Evolutionary conservation across 2,888 invertebrate genomes (phyloP).

Genomic region (Eristalis arbustorum): DNA sequence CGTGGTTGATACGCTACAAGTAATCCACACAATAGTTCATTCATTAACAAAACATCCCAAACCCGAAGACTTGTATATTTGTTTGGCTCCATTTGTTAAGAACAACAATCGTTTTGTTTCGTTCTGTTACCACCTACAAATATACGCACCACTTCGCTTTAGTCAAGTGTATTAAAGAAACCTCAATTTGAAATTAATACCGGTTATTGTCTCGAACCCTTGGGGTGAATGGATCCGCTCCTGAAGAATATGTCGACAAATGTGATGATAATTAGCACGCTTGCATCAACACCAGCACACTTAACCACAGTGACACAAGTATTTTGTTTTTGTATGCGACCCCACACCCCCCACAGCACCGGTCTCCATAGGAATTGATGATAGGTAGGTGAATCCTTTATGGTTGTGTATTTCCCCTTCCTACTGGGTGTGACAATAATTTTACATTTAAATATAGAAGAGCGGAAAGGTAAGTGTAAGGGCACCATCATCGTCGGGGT

Average conservation of each 20-base stretch:
- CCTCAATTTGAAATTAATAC: neutral
- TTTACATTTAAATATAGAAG: constrained; percentile 48
- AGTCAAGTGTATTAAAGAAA: neutral
- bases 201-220: neutral
- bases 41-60: neutral
- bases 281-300: constrained; percentile 15
- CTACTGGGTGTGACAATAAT: constrained; percentile 57
- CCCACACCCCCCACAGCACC: neutral
- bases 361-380: constrained; percentile 34
- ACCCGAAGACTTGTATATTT: neutral
- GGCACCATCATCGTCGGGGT: constrained; percentile 24
- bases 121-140: neutral
- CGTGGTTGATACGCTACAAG: neutral
- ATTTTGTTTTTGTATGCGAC: constrained; percentile 6
- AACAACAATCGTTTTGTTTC: neutral
- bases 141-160: neutral
- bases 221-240: neutral
- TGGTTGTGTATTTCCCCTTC: constrained; percentile 23
- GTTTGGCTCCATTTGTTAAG: neutral
- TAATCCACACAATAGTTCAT: neutral
- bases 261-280: constrained; percentile 25
- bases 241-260: constrained; percentile 13
- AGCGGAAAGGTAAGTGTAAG: constrained; percentile 39
- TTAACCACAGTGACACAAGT: neutral
- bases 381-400: constrained; percentile 44